Conservation (phyloP, 2,113 vertebrate genomes). For the Nothocercus julius region DNA sequence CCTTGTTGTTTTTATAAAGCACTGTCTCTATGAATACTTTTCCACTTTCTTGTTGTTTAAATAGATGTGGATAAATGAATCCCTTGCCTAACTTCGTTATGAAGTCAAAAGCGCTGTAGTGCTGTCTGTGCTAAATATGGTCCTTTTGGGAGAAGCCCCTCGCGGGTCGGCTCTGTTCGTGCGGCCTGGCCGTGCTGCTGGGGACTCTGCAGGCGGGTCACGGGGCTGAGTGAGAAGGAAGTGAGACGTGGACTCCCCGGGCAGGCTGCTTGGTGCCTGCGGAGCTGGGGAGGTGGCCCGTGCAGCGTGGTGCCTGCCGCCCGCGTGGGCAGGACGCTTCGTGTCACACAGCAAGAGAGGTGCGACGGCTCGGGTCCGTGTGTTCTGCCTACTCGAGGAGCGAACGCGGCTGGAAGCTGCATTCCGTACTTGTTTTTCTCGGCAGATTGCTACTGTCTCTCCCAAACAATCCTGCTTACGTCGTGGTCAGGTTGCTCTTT, state of each 20-base stretch:
- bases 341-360: no score
- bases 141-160: not conserved
- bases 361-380: not conserved
- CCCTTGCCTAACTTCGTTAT: not conserved
- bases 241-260: no score
- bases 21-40: not conserved
- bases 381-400: not conserved
- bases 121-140: no score
- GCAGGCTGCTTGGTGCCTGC: no score
- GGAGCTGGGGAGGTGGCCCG: no score
- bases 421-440: not conserved
- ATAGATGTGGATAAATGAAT: not conserved
- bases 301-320: no score
- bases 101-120: not conserved
- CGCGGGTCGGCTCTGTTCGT: fast-evolving
- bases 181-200: not conserved
- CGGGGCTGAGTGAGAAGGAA: no score
- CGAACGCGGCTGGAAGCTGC: not conserved
- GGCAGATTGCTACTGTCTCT: not conserved
- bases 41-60: fast-evolving
- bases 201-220: no score
- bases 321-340: no score
- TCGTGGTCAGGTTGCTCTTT: not conserved
- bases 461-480: not conserved
- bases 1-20: not conserved